phyloP scores from a whole-genome alignment of 2,113 vertebrate species.

The Morone chrysops region DNA sequence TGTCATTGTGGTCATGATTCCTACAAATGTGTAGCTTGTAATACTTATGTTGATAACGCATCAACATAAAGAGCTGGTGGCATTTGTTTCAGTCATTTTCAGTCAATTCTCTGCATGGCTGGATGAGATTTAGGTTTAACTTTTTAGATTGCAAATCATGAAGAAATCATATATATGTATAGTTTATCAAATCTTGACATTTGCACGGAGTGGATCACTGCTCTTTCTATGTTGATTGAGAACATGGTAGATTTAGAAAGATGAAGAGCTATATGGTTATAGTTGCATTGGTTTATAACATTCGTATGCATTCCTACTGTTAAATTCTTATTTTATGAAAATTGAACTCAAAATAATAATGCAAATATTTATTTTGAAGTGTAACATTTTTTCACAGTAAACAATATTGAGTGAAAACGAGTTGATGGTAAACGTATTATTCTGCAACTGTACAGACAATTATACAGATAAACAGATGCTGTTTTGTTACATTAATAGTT shows the following conservation, averaged over 20 bases:
- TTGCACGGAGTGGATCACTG: background rate
- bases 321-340: background rate
- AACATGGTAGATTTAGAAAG: background rate
- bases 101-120: background rate
- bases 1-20: background rate
- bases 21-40: background rate
- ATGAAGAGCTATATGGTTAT: background rate
- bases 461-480: background rate
- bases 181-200: background rate
- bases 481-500: background rate
- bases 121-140: background rate
- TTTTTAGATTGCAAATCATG: background rate
- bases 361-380: background rate
- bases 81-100: background rate
- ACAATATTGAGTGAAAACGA: background rate
- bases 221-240: background rate
- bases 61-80: background rate
- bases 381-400: background rate
- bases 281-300: background rate
- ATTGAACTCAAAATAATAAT: background rate
- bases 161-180: background rate
- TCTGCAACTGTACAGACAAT: background rate
- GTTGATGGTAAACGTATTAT: slow-evolving; percentile 7
- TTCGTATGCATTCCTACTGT: background rate
- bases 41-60: background rate